Base-by-base conservation (phyloP, 2,797 vertebrate genomes). In the Choloepus didactylus region DNA sequence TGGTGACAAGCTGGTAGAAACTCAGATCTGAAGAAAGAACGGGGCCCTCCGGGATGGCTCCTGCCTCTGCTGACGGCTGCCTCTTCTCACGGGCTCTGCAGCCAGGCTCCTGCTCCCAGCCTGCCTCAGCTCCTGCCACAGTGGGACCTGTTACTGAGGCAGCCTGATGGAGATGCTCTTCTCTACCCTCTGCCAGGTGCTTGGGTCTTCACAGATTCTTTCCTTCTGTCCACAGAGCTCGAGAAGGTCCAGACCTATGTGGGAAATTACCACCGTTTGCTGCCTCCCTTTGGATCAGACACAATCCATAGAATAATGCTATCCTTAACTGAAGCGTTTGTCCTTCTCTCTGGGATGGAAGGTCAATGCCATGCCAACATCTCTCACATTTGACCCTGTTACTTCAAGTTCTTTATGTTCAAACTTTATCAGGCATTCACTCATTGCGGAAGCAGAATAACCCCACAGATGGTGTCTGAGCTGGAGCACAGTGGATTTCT, bases 341-440 rank as follows among this genome's bases (percentile, higher is more conserved):
- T 76, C 31, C 62, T 95, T 87, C 86, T 89, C 21, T 80, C 76
- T 6, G 21, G 86, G 44, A 23, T 6, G 29, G 9, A 64, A 89
- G 89, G 60, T 49, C 41, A 66, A 8, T 6, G 46, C 41, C 59
- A 21, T 18, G 73, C 35, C 60, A 12, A 10, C 31, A 49, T 81
- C 41, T 59, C 60, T 92, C 49, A 85, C 79, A 35, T 41, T n/a
- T 95, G 51, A 67, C 62, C 46, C 86, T 70, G 27, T 51, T 76
- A 23, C 21, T 75, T 81, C n/a, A 72, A 31, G 38, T 59, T 77
- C 75, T 66, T 73, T 89, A 73, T 69, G 72, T 95, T 72, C 80
- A 62, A 73, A 49, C 7, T 59, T 35, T 25, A 59, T 69, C 72
- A 92, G 76, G 46, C 62, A 54, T 6, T 41, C 64, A 31, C 82